A percentile compares a stretch with the other conserved stretches of the same genome.
These are phyloP conservation scores for Homarus gammarus DNA, from an alignment of 2,888 invertebrate species.

Conservation along the genomic window DNA sequence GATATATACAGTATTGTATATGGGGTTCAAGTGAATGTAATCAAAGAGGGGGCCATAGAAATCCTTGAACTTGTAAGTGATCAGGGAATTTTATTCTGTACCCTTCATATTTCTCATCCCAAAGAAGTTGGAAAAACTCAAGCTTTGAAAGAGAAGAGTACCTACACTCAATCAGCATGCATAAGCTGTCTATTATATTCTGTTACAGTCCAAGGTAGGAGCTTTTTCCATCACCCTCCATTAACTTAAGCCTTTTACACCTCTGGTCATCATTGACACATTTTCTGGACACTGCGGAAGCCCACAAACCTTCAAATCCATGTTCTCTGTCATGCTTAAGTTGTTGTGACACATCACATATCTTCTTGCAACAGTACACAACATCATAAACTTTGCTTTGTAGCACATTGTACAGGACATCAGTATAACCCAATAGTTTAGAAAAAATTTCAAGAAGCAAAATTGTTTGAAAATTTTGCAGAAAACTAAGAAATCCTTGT, in stretches of 20 bases:
- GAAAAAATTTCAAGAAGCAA: slow-evolving; percentile 10
- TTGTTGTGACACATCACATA: neutral
- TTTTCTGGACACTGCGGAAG: neutral
- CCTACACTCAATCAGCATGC: slow-evolving; percentile 10
- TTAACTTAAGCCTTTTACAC: neutral
- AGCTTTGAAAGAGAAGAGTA: slow-evolving; percentile 10
- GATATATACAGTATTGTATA: no score
- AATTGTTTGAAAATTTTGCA: slow-evolving; percentile 29
- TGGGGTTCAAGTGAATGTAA: no score
- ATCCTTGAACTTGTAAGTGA: neutral
- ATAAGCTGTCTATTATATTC: slow-evolving; percentile 14
- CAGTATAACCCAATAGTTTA: slow-evolving; percentile 25
- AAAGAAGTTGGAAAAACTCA: slow-evolving; percentile 3
- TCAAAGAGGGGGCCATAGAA: no score
- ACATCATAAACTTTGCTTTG: slow-evolving; percentile 23
- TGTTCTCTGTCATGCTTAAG: slow-evolving; percentile 18
- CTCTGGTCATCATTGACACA: slow-evolving; percentile 7
- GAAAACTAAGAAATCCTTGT: slow-evolving; percentile 24
- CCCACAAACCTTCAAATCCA: slow-evolving; percentile 31
- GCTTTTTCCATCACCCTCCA: neutral
- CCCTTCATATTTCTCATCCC: slow-evolving; percentile 12
- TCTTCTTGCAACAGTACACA: slow-evolving; percentile 9
- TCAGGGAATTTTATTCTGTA: slow-evolving; percentile 1
- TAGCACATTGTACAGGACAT: slow-evolving; percentile 12
- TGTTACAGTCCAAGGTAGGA: neutral